Conservation (phyloP, 1,140 invertebrate genomes). For the Diorhabda sublineata region DNA sequence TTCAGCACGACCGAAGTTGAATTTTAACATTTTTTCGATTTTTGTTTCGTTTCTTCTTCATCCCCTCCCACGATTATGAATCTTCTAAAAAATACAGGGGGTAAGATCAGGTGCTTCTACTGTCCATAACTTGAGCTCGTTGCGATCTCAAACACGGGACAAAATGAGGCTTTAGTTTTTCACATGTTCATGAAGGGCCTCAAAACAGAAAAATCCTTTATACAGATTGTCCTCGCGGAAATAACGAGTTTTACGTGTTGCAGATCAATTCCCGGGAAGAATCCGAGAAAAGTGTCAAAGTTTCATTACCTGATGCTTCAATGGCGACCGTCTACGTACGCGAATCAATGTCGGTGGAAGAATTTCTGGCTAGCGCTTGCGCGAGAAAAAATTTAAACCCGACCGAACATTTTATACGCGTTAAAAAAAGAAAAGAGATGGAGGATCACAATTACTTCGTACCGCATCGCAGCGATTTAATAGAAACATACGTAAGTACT, state of each 20-base stretch:
- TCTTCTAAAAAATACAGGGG: too few relatives aligned
- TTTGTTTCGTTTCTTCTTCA: too few relatives aligned
- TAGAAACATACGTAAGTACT: constrained; percentile 92
- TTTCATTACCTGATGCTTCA: constrained; percentile 78
- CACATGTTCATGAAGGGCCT: too few relatives aligned
- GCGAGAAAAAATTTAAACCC: constrained; percentile 85
- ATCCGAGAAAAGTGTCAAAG: constrained; percentile 79
- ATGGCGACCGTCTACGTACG: constrained; percentile 79
- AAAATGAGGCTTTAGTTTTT: too few relatives aligned
- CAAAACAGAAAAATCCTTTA: background rate
- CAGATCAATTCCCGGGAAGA: constrained; percentile 78
- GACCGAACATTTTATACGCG: constrained; percentile 92
- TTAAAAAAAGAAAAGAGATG: constrained; percentile 91
- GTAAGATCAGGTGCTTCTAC: too few relatives aligned
- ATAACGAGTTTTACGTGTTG: constrained; percentile 19
- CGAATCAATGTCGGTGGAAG: constrained; percentile 90
- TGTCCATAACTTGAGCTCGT: too few relatives aligned
- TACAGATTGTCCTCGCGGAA: background rate
- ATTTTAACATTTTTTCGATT: too few relatives aligned
- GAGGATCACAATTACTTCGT: constrained; percentile 95
- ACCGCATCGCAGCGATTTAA: constrained; percentile 83
- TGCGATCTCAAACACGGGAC: too few relatives aligned
- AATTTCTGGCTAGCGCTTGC: constrained; percentile 89
- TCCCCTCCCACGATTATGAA: too few relatives aligned
- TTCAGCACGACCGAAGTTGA: too few relatives aligned